Evolutionary conservation across 2,113 vertebrate genomes (phyloP).

Genomic region (Pungitius pungitius): DNA sequence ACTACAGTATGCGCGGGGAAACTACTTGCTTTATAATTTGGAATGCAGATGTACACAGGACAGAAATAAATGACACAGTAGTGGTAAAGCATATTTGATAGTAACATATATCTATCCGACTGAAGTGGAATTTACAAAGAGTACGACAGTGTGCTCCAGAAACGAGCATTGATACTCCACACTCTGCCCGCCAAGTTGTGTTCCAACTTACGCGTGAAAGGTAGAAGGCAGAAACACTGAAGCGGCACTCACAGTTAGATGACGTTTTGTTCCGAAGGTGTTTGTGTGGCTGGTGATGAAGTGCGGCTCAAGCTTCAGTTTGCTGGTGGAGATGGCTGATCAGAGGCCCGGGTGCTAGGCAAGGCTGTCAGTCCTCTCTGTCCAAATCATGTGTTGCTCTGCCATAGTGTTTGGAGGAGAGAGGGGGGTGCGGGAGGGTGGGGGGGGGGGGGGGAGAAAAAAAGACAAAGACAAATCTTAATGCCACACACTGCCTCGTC

Average conservation of each 20-base stretch:
- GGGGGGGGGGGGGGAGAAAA: constrained; percentile 12
- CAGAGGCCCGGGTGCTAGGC: constrained; percentile 90
- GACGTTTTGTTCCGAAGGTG: constrained; percentile 90
- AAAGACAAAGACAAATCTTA: constrained; percentile 76
- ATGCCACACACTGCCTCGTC: constrained; percentile 70
- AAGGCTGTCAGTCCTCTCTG: constrained; percentile 95
- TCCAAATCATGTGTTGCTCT: constrained; percentile 86
- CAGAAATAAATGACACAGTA: constrained; percentile 8
- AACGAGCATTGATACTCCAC: background rate
- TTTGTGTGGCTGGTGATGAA: constrained; percentile 89
- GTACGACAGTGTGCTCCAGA: background rate
- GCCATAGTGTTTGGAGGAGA: constrained; percentile 63
- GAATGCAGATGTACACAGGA: background rate
- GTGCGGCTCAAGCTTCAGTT: constrained; percentile 89
- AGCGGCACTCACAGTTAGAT: constrained; percentile 94
- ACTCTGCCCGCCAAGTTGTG: constrained; percentile 20
- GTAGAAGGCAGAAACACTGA: background rate
- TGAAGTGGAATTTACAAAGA: constrained; percentile 8
- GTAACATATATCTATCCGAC: background rate
- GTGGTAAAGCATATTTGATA: background rate
- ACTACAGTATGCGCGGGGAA: background rate
- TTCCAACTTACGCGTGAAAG: background rate
- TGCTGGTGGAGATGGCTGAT: constrained; percentile 90
- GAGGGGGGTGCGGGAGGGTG: constrained; percentile 20
- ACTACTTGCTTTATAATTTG: constrained; percentile 1